Conservation (phyloP, 2,797 vertebrate genomes). For the Acanthurus lineatus region DNA sequence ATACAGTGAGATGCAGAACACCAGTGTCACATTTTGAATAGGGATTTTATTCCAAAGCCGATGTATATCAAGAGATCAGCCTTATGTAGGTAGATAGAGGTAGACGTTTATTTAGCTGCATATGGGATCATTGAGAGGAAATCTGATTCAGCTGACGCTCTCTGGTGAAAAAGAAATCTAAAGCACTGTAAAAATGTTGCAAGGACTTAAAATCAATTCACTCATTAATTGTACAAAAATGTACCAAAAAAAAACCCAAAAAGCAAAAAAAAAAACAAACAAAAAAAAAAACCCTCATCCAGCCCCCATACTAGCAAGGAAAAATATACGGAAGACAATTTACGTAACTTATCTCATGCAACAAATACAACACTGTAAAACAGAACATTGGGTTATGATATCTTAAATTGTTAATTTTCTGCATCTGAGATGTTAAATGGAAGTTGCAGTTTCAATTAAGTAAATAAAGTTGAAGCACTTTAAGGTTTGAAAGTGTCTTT, state of each 20-base stretch:
- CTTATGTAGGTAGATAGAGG: background rate
- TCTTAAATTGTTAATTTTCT: too few species aligned
- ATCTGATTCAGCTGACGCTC: constrained; percentile 25
- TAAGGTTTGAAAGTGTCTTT: too few species aligned
- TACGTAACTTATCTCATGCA: too few species aligned
- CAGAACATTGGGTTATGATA: too few species aligned
- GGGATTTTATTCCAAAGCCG: background rate
- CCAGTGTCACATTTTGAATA: background rate
- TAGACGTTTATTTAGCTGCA: background rate
- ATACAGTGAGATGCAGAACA: constrained; percentile 20
- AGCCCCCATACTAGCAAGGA: too few species aligned
- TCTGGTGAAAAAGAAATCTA: constrained; percentile 15
- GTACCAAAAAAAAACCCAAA: background rate
- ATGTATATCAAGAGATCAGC: background rate
- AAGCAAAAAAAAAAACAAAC: too few species aligned
- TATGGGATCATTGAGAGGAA: constrained; percentile 25
- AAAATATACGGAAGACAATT: too few species aligned
- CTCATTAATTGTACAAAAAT: constrained; percentile 9
- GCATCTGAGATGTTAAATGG: too few species aligned
- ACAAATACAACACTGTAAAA: too few species aligned
- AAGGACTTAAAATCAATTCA: constrained; percentile 1
- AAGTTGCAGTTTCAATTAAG: too few species aligned
- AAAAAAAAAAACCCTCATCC: background rate
- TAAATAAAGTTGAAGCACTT: too few species aligned
- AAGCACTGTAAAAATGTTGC: constrained; percentile 12